Evolutionary conservation across 2,888 invertebrate species (phyloP).

Genomic region (Mesodorylaimus sp.): DNA sequence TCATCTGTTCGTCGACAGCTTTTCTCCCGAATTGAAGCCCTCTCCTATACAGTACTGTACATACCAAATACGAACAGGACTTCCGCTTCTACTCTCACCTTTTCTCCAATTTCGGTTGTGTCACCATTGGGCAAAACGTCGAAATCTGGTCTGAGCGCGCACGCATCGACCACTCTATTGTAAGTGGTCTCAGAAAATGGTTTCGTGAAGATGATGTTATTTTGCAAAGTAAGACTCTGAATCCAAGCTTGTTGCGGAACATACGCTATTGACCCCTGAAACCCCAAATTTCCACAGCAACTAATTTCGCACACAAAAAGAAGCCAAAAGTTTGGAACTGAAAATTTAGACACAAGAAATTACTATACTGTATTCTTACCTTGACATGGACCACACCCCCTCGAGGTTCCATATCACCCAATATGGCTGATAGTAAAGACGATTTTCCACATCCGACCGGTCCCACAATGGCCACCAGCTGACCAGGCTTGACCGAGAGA

Average conservation of each 20-base stretch:
- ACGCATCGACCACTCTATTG: slow-evolving; percentile 27
- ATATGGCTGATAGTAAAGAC: slow-evolving; percentile 63
- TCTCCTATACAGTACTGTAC: too few relatives aligned
- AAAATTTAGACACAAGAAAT: too few relatives aligned
- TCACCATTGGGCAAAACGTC: slow-evolving; percentile 20
- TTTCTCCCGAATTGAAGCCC: too few relatives aligned
- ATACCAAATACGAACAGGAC: too few relatives aligned
- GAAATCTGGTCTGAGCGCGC: slow-evolving; percentile 31
- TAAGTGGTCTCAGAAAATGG: slow-evolving; percentile 19
- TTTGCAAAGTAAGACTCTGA: slow-evolving; percentile 12
- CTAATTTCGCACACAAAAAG: slow-evolving; percentile 60
- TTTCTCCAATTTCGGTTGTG: slow-evolving; percentile 13
- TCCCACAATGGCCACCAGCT: slow-evolving; percentile 57
- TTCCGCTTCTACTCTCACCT: too few relatives aligned
- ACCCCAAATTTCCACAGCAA: slow-evolving; percentile 39
- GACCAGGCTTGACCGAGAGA: slow-evolving; percentile 29
- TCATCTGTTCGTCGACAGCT: too few relatives aligned
- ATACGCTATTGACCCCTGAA: slow-evolving; percentile 41
- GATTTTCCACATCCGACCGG: slow-evolving; percentile 67
- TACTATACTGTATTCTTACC: too few relatives aligned
- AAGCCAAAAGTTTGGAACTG: too few relatives aligned
- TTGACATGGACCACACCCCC: too few relatives aligned
- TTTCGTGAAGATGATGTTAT: slow-evolving; percentile 32
- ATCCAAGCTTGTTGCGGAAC: slow-evolving; percentile 35
- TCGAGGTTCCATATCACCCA: slow-evolving; percentile 49